Evolutionary conservation across 2,797 vertebrate genomes (phyloP), one percentile per base, ranked within the genome.

Genomic region (Mormyrops boulengeri): DNA sequence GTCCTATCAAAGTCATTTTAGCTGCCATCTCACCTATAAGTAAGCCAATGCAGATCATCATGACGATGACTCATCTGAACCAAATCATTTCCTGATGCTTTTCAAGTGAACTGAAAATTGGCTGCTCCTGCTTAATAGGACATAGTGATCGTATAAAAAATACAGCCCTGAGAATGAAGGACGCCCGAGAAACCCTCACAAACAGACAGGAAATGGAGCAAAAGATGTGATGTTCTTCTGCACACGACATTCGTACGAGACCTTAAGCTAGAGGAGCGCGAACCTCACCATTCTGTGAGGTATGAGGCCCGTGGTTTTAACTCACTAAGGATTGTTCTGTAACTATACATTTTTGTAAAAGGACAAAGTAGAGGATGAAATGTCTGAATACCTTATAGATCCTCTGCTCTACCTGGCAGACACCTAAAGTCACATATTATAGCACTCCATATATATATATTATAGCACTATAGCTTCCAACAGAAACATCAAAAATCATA

Each of bases 81-180:
- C 60, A 88, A 90, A 55, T 89, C 66, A 89, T 91, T 60, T 88
- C 91, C 90, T 91, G 91, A 92, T 91, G 90, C 91, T 93, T 91
- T 91, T 91, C 77, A 87, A 88, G 44, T 89, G 80, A 90, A 90
- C 90, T 91, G 90, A 92, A 86, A 92, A 85, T 88, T 90, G 14
- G 87, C 69, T 11, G 91, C 85, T 91, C 89, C 90, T 92, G 90
- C 91, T 90, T 12, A 26, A 90, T 50, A 88, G 17, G 85, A 47
- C 22, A 62, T 77, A 17, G 34, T 22, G 52, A 17, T 14, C 60
- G 60, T 90, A 77, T 80, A 19, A 69, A 84, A 88, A 89, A 52
- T 2, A n/a, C 55, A 12, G 30, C 1, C 44, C 66, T 82, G 85
- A 88, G 69, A 86, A 44, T 57, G 88, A 89, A 62, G 73, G 41